Conservation (phyloP, 2,888 invertebrate species). For the Caenorhabditis plicata region DNA sequence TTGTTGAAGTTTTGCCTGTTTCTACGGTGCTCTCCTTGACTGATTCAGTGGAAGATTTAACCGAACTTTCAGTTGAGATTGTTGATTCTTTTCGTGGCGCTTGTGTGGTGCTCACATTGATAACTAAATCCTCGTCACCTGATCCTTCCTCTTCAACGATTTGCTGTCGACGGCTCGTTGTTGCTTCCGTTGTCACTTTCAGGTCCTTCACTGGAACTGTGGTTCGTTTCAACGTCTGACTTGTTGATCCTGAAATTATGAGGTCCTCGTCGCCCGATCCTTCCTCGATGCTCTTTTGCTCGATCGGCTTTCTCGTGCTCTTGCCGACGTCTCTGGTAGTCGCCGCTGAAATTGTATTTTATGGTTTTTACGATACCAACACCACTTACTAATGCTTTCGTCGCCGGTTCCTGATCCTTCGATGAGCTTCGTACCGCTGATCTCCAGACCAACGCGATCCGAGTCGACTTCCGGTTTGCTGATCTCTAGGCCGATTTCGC, state of each 20-base stretch:
- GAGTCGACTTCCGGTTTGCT: constrained; percentile 6
- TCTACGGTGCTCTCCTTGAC: too few species aligned
- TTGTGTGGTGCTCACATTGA: too few species aligned
- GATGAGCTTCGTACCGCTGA: constrained; percentile 10
- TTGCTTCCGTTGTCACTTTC: constrained; percentile 3
- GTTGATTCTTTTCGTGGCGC: too few species aligned
- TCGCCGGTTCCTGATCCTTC: constrained; percentile 23
- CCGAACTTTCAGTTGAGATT: too few species aligned
- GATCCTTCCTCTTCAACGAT: too few species aligned
- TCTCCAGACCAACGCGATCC: constrained; percentile 22
- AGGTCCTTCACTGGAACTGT: not conserved
- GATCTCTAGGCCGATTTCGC: constrained; percentile 27
- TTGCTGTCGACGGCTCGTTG: not conserved
- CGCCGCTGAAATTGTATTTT: constrained; percentile 9
- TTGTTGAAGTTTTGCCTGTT: too few species aligned
- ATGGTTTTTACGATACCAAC: not conserved
- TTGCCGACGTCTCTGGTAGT: constrained; percentile 22
- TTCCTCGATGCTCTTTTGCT: constrained; percentile 15
- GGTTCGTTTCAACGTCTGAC: not conserved
- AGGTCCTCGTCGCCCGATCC: constrained; percentile 11
- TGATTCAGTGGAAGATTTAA: too few species aligned
- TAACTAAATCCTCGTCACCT: too few species aligned
- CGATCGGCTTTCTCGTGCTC: constrained; percentile 16
- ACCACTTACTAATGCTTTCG: constrained; percentile 21
- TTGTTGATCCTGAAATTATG: not conserved